Base-by-base conservation (phyloP, 2,113 vertebrate genomes). In the Apus apus region DNA sequence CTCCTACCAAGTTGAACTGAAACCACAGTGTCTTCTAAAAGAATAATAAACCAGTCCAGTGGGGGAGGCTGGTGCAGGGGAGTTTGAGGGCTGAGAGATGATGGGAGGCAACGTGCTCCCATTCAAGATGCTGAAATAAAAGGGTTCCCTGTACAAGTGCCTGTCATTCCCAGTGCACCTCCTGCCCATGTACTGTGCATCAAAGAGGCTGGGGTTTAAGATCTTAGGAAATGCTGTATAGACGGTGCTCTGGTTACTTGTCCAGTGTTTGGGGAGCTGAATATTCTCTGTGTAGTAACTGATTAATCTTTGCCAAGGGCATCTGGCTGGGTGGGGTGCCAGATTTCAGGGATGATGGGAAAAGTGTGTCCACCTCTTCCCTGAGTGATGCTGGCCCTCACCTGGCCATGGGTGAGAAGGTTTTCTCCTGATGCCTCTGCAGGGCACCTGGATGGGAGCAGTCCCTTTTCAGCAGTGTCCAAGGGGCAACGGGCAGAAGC, bases 241-340 rank as follows among this genome's bases (percentile, higher is more conserved):
- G 71, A 58, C 79, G 30, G 23, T 26, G 56, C 11, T 54, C 29
- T 78, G 46, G 7, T 27, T 18, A 71, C 22, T 23, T 25, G 11
- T 13, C 26, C 46, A 21, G 34, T 34, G 20, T 46, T 46, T 87
- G n/a, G 16, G 77, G 20, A 29, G 30, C 11, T 32, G 36, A 72
- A 65, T 48, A 65, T 43, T 67, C 30, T 7, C 56, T 7, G 15
- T 48, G 23, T 25, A 54, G 30, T 11, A 8, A 17, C 22, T 36
- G 56, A 23, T 32, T 83, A 22, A 46, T 50, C 26, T 4, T 27
- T 60, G 34, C 32, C 32, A 29, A 76, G 32, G 38, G 32, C 58
- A 84, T 29, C 30, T 23, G 0, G 1, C 38, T 30, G 13, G 3
- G 9, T 27, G 12, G 15, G 43, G 17, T 3, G 2, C 46, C 77